Evolutionary conservation across 2,113 vertebrate genomes (phyloP).

Genomic region (Australoheros scitulus): DNA sequence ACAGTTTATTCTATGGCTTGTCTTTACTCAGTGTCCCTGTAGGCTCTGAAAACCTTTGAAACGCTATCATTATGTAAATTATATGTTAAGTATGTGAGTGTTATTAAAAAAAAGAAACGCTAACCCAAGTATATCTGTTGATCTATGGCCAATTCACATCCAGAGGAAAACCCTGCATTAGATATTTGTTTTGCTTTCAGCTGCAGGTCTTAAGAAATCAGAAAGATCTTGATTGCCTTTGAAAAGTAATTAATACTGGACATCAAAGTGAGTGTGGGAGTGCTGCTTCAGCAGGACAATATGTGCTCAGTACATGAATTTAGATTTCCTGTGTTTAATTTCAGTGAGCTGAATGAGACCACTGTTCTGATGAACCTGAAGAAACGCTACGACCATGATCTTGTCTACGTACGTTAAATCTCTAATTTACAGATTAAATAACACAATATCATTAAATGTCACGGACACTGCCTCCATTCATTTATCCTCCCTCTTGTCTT

Average conservation of each 20-base stretch:
- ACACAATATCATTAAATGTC: conserved; percentile 1
- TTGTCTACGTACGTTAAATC: conserved; percentile 87
- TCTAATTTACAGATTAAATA: conserved; percentile 35
- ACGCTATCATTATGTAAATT: conserved; percentile 15
- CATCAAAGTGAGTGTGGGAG: conserved; percentile 7
- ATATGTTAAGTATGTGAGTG: background rate
- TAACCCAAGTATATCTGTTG: background rate
- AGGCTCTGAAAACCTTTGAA: conserved; percentile 1
- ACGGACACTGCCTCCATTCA: background rate
- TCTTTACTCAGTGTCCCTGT: conserved; percentile 9
- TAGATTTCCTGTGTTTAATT: conserved; percentile 48
- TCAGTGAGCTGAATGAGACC: conserved; percentile 91
- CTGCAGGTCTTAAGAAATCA: conserved; percentile 2
- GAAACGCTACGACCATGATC: conserved; percentile 88
- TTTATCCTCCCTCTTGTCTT: background rate
- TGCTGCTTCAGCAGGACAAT: conserved; percentile 15
- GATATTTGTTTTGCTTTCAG: conserved; percentile 7
- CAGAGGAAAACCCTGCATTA: background rate
- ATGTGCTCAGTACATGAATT: conserved; percentile 31
- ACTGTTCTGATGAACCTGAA: conserved; percentile 90
- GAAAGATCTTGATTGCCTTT: conserved; percentile 19
- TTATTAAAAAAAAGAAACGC: conserved; percentile 6
- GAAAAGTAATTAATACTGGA: conserved; percentile 26
- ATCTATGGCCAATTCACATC: background rate
- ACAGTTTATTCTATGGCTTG: conserved; percentile 10